Evolutionary conservation across 2,797 vertebrate species (phyloP).

Genomic region (Sebastes jordani): DNA sequence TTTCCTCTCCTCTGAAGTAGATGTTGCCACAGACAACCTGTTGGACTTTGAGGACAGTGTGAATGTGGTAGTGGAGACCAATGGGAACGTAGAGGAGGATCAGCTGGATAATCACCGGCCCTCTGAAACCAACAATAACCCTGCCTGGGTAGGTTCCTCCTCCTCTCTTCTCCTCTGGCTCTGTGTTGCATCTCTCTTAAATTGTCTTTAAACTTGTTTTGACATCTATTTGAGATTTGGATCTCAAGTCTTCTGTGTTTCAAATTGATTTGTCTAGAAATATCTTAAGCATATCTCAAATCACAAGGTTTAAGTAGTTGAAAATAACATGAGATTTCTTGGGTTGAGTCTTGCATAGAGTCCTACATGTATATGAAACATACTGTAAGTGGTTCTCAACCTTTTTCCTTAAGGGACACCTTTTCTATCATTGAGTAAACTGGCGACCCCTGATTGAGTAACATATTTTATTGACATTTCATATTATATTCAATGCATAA

Average conservation of each 20-base stretch:
- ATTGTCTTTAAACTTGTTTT: neutral
- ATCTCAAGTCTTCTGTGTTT: neutral
- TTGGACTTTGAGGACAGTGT: slow-evolving; percentile 86
- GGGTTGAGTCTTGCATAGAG: neutral
- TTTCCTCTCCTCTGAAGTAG: slow-evolving; percentile 43
- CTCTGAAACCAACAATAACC: slow-evolving; percentile 73
- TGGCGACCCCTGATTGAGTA: too few relatives aligned
- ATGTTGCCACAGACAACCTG: slow-evolving; percentile 85
- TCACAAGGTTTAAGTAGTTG: neutral
- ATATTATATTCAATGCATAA: too few relatives aligned
- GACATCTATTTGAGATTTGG: neutral
- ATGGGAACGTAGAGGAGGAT: slow-evolving; percentile 61
- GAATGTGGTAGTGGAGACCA: slow-evolving; percentile 72
- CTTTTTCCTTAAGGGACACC: too few relatives aligned
- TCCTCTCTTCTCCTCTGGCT: neutral
- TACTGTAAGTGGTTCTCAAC: neutral
- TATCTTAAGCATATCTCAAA: neutral
- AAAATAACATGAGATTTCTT: neutral
- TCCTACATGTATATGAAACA: neutral
- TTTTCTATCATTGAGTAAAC: too few relatives aligned
- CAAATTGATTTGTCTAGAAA: neutral
- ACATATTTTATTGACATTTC: too few relatives aligned
- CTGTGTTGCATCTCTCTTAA: neutral
- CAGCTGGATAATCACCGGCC: slow-evolving; percentile 74
- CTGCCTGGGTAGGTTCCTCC: slow-evolving; percentile 82